Evolutionary conservation across 1,140 invertebrate species (phyloP), one percentile per base, ranked within the genome.

Genomic region (Drosophila sturtevanti): DNA sequence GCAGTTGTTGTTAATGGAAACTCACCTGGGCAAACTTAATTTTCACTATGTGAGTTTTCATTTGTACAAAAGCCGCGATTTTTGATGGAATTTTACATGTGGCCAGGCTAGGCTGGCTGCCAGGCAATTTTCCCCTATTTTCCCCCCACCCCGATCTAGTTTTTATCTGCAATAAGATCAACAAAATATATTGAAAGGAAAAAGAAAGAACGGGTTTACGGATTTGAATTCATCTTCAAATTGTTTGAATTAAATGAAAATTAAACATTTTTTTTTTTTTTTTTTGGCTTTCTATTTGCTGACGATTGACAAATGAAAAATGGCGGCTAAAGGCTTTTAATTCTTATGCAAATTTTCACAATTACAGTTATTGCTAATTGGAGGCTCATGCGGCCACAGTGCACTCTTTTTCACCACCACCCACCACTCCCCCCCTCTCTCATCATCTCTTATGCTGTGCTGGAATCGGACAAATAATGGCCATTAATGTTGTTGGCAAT

Each of bases 361-460:
- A 84, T 86, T 84, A 87, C 84, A 89, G 79, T 89, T 89, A 89
- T 89, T 89, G 84, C 84, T 87, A 87, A 87, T 87, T 87, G 84
- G 84, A 89, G 79, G 84, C 84, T 87, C 82, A 86, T 82, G 84
- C 82, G 76, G 84, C 79, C 75, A 80, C 78, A 86, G 72, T 55
- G 67, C 56, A 31, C 31, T n/a, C 34, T 62, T 51, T 10, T 22
- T 31, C 18, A 18, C 59, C 56, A 4, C 14, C 7, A 24, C 14
- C 44, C 27, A 5, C 5, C 18, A 1, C 14, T 16, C 16, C 6
- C 14, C 14, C 4, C 11, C 14, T 16, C 41, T 9, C 16, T 48
- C 41, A 18, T 16, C 2, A 31, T 48, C 3, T 2, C 31, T 5
- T n/a, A 11, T 54, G n/a, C 51, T 18, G 11, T 24, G 44, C 27